Evolutionary conservation across 2,888 invertebrate genomes (phyloP), one percentile per base, ranked within the genome.

Genomic region (Leistus spinibarbis): DNA sequence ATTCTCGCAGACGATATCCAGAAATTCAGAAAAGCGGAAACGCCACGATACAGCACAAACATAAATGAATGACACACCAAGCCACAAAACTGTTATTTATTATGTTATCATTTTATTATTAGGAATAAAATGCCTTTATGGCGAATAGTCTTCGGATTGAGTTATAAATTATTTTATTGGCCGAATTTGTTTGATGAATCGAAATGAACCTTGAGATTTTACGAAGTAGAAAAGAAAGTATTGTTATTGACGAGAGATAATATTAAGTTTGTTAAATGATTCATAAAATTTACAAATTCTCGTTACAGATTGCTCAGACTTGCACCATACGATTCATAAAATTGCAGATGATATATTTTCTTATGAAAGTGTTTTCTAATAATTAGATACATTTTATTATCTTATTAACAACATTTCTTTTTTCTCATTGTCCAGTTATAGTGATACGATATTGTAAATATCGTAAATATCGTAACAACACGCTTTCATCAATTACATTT

Each of bases 11-110:
- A 16, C 70, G 63, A 63, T 70, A 63, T 70, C 22, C 22, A 62
- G 40, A 23, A 70, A 70, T 70, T 19, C 17, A 57, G 7, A n/a
- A 57, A 54, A 10, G 64, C 71, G 71, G 56, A 70, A 71, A 71
- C n/a, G 22, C 7, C 10, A 10, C 22, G n/a, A 22, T 22, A 20
- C 19, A 20, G 19, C 63, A 22, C 1, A 40, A 40, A 40, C 7
- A 40, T 40, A 40, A 40, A 40, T 40, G 40, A 40, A 13, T 40
- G 40, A 40, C 5, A 27, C 27, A 40, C 40, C 5, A 40, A 40
- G 40, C 40, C 40, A 40, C 40, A 13, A 40, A 40, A 40, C 40
- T 5, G 40, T 40, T 40, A 40, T 40, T 40, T 40, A n/a, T n/a
- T n/a, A 40, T 40, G 40, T 40, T 40, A 40, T 40, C 40, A 40